phyloP scores from a whole-genome alignment of 2,113 vertebrate species.

The Falcunculus frontatus region DNA sequence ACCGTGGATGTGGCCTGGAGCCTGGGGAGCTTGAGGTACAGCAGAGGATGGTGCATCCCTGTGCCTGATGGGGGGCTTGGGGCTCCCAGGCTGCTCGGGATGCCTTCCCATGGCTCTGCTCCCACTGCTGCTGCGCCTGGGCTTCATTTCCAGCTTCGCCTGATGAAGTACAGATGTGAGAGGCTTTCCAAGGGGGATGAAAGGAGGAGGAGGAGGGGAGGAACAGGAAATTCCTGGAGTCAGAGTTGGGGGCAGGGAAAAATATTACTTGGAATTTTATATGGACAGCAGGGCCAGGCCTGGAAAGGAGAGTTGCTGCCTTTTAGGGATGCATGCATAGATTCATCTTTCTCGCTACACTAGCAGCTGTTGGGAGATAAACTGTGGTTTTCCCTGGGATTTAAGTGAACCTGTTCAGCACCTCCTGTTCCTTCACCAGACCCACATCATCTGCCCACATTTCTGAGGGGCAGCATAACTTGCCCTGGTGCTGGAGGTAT shows the following conservation, averaged over 20 bases:
- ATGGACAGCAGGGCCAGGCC: neutral
- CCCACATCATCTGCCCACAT: neutral
- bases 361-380: neutral
- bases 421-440: neutral
- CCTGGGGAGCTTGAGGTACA: neutral
- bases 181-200: neutral
- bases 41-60: neutral
- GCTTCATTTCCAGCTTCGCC: neutral
- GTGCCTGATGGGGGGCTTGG: accelerated
- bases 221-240: conserved; percentile 61
- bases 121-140: neutral
- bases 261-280: neutral
- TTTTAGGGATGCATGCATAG: neutral
- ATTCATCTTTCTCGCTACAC: accelerated
- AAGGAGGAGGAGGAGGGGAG: neutral
- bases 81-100: neutral
- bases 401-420: neutral
- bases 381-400: neutral
- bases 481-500: neutral
- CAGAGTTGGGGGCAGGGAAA: neutral
- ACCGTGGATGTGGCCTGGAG: neutral
- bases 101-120: neutral
- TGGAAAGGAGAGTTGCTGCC: neutral
- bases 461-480: neutral
- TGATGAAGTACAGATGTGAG: conserved; percentile 67